Evolutionary conservation across 2,113 vertebrate genomes (phyloP), one percentile per base, ranked within the genome.

Genomic region (Coturnix japonica): DNA sequence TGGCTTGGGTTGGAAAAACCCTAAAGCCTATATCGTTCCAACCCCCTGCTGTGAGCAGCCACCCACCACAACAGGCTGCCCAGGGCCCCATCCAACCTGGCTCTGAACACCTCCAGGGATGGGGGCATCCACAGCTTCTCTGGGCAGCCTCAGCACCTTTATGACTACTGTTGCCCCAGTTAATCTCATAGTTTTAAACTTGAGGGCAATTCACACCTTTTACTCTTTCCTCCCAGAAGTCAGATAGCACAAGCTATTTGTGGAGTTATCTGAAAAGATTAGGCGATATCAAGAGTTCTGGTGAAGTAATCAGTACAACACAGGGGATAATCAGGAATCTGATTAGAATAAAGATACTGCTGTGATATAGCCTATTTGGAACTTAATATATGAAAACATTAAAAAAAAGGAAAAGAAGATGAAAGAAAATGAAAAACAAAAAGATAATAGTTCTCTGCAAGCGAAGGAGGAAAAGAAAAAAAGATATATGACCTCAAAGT

Each of bases 351-450:
- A 91, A 86, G 84, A 87, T 81, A 85, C 46, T 64, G 72, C 77
- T 92, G 88, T 82, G 77, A 81, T 89, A 82, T 19, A 65, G 46
- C 30, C 67, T 59, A 75, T 70, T 87, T 71, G 92, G 43, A 84
- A 93, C 82, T 92, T 87, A 92, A 85, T 49, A 47, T 87, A 81
- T 18, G n/a, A 82, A 87, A 87, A 95, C 67, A 91, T 53, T 25
- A 15, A 51, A 51, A 51, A 53, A 51, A 51, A 25, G 25, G 25
- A 51, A 13, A 73, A 76, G 69, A 89, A 87, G 54, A 87, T 74
- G 69, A 89, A 95, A 80, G 77, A 91, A 78, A 46, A 91, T 19
- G 37, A 96, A 91, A 84, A 93, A 95, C 87, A 96, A 96, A 92
- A 86, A 47, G 33, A 71, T 67, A 93, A 70, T n/a, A 66, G 64